Evolutionary conservation across 1,140 invertebrate species (phyloP).

Genomic region (Papilio xuthus): DNA sequence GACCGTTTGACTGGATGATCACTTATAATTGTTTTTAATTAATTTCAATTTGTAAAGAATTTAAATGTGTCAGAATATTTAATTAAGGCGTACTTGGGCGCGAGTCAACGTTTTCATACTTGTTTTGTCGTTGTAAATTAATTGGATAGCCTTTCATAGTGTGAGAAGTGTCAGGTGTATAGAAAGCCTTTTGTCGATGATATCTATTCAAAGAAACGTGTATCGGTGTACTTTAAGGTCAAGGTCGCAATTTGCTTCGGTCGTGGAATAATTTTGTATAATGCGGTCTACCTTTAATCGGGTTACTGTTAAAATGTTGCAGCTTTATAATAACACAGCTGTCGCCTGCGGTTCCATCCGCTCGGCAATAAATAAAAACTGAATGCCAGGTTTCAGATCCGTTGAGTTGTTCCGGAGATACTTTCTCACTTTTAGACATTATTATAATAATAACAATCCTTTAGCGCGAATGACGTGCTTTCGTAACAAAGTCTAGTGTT

Average conservation of each 20-base stretch:
- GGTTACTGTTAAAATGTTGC: constrained; percentile 19
- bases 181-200: constrained; percentile 23
- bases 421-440: no score
- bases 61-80: background rate
- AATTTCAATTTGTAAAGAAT: background rate
- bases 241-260: constrained; percentile 23
- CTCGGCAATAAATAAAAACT: no score
- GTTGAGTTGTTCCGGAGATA: no score
- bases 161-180: constrained; percentile 26
- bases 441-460: no score
- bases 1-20: no score
- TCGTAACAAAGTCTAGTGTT: no score
- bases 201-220: constrained; percentile 18
- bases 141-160: constrained; percentile 14
- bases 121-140: constrained; percentile 13
- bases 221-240: constrained; percentile 5
- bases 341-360: no score
- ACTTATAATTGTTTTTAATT: background rate
- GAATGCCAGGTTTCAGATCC: no score
- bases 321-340: background rate
- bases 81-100: background rate
- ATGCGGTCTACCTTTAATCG: constrained; percentile 9
- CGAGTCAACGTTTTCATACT: background rate
- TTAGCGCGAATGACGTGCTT: no score
- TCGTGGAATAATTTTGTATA: constrained; percentile 32